Percentiles rank a stretch among this genome's conserved stretches.
These are phyloP conservation scores for Drosophila paranaensis DNA, from an alignment of 2,888 invertebrate genomes.

Conservation along the genomic window DNA sequence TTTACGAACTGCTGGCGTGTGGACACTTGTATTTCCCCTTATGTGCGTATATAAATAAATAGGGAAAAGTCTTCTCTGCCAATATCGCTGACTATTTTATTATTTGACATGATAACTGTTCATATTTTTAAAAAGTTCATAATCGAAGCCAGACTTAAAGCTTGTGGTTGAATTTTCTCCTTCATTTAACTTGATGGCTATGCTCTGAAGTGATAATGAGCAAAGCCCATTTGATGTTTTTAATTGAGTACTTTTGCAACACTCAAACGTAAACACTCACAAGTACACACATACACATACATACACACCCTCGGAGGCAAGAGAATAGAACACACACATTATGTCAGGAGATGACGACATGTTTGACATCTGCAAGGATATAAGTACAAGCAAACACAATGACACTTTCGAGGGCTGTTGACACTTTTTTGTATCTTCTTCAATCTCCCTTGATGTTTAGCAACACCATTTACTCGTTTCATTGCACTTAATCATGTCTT, in stretches of 20 bases:
- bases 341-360: conserved; percentile 22
- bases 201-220: conserved; percentile 53
- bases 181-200: conserved; percentile 61
- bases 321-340: not conserved
- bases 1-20: not conserved
- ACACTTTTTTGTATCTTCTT: conserved; percentile 50
- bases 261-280: conserved; percentile 47
- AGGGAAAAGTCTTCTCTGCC: not conserved
- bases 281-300: not conserved
- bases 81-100: not conserved
- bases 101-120: not conserved
- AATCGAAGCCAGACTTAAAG: not conserved
- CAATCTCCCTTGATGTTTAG: conserved; percentile 40
- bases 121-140: not conserved
- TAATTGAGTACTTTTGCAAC: conserved; percentile 76
- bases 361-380: conserved; percentile 46
- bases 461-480: conserved; percentile 71
- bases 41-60: not conserved
- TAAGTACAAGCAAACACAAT: conserved; percentile 68
- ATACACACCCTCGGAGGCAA: not conserved
- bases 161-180: conserved; percentile 45
- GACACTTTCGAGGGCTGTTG: conserved; percentile 69
- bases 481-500: conserved; percentile 79
- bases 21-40: not conserved
- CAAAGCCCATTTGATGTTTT: conserved; percentile 74